Conservation (phyloP, 2,888 invertebrate genomes). For the Phalera bucephala region DNA sequence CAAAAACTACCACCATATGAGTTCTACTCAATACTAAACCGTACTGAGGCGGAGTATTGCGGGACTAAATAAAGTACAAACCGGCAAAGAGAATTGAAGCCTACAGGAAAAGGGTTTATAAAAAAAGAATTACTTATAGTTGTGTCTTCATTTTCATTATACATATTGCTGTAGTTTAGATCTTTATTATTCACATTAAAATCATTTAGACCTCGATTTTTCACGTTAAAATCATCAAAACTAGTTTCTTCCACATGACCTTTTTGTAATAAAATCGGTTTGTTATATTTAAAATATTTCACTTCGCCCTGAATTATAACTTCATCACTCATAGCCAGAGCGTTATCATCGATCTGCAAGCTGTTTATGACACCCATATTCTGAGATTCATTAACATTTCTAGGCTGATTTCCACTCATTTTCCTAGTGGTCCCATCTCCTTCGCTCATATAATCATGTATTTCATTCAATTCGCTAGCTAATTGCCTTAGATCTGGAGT, state of each 20-base stretch:
- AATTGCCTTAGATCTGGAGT: constrained; percentile 25
- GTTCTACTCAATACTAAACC: too few relatives aligned
- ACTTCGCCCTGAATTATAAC: constrained; percentile 25
- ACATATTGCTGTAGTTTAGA: too few relatives aligned
- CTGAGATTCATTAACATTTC: neutral
- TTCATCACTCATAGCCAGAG: constrained; percentile 18
- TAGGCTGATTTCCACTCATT: neutral
- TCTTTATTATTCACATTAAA: too few relatives aligned
- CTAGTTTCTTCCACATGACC: neutral
- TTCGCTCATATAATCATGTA: constrained; percentile 7
- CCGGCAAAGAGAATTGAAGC: too few relatives aligned
- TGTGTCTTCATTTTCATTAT: too few relatives aligned
- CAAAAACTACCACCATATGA: too few relatives aligned
- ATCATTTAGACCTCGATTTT: too few relatives aligned
- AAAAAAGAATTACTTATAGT: too few relatives aligned
- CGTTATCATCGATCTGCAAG: constrained; percentile 20
- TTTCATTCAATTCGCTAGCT: constrained; percentile 25
- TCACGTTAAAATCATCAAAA: constrained; percentile 2
- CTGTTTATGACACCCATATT: constrained; percentile 7
- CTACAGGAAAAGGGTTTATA: too few relatives aligned
- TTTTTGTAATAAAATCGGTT: constrained; percentile 4
- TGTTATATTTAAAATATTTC: constrained; percentile 21
- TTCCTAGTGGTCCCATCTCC: neutral
- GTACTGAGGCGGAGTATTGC: too few relatives aligned
- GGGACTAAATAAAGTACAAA: too few relatives aligned